Base-by-base conservation (phyloP, 2,113 vertebrate species). In the Sturnira hondurensis region DNA sequence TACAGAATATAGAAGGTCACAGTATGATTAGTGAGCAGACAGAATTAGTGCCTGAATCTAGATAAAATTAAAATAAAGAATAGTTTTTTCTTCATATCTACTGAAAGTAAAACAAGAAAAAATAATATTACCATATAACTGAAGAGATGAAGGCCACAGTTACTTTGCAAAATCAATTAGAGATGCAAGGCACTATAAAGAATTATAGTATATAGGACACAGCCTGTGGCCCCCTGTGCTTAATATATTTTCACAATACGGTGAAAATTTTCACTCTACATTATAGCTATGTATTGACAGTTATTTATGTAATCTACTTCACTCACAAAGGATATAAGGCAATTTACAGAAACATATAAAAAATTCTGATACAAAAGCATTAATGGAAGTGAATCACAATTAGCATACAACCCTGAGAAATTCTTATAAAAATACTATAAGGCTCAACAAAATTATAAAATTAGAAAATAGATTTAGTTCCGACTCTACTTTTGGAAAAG, bases 81-180 rank as follows among this genome's bases (percentile, higher is more conserved):
- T 26, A 67, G 22, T 19, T 85, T 84, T 56, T 78, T 45, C 41
- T 86, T 80, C 19, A 47, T 82, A 43, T 67, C 36, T 50, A 74
- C 10, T 83, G 84, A 43, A 87, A 15, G 71, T 26, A 86, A 87
- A 93, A 94, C 0, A 87, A 93, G 36, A 81, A 19, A 86, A 96
- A 78, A 38, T 16, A 92, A 73, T 61, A 82, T 52, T 73, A 71
- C 15, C 56, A 33, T 17, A 56, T 70, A 86, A 91, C 4, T 93
- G 56, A 86, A 89, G 31, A 87, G 28, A 84, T 56, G 12, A 92
- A 74, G 1, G 33, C 4, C 47, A 87, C 12, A 15, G 33, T 82
- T 90, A 94, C 36, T 70, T 63, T 68, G 3, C 38, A 84, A 95
- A 94, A 85, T 95, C 33, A 76, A 16, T 82, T 80, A 78, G 47